Percentiles rank a stretch among this genome's conserved stretches.
phyloP scores from a whole-genome alignment of 1,140 invertebrate species.

The Leguminivora glycinivorella region DNA sequence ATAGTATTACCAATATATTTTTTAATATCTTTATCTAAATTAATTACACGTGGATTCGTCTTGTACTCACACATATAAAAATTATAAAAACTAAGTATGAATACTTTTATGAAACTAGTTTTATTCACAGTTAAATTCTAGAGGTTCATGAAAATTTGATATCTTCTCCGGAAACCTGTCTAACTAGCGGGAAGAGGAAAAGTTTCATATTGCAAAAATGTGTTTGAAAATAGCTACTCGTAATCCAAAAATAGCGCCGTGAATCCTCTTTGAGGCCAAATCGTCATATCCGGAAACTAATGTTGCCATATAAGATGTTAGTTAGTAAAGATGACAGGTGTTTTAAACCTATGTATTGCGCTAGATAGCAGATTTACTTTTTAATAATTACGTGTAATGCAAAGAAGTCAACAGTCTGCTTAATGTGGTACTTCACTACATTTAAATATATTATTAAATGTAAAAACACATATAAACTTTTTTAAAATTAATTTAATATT shows the following conservation, averaged over 20 bases:
- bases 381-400: neutral
- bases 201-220: slow-evolving; percentile 77
- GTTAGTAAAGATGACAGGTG: neutral
- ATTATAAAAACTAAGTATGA: too few relatives aligned
- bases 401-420: neutral
- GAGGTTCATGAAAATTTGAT: neutral
- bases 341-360: neutral
- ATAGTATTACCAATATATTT: too few relatives aligned
- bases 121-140: neutral
- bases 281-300: slow-evolving; percentile 64
- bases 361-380: neutral
- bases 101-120: too few relatives aligned
- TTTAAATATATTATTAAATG: neutral
- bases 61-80: too few relatives aligned
- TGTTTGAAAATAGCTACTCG: slow-evolving; percentile 69
- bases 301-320: slow-evolving; percentile 49
- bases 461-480: neutral
- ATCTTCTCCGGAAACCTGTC: neutral
- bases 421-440: neutral
- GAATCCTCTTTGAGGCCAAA: slow-evolving; percentile 38
- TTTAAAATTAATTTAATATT: slow-evolving; percentile 16
- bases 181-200: slow-evolving; percentile 37
- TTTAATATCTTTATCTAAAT: too few relatives aligned
- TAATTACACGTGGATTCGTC: too few relatives aligned
- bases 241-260: slow-evolving; percentile 75